Conservation (phyloP, 2,113 vertebrate species). For the Hystrix cristata region DNA sequence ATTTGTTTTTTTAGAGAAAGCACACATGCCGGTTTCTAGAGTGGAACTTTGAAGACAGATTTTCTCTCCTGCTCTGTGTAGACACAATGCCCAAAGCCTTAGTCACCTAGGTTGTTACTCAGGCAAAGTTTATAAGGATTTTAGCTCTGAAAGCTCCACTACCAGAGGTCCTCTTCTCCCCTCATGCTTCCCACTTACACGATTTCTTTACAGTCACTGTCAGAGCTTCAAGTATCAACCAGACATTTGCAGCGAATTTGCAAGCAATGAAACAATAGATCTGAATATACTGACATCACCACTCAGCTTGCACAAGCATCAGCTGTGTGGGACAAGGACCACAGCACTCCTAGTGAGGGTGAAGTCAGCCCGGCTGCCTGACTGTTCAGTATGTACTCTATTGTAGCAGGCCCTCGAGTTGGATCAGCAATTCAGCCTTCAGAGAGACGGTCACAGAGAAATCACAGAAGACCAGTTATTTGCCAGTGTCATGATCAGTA, state of each 20-base stretch:
- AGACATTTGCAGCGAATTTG: not conserved
- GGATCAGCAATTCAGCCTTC: not conserved
- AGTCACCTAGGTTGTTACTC: not conserved
- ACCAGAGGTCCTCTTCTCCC: not conserved
- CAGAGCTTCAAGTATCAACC: not conserved
- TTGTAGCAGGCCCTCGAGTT: too few relatives aligned
- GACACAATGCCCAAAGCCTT: not conserved
- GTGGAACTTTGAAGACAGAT: not conserved
- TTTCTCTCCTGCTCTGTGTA: not conserved
- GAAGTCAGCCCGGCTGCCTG: not conserved
- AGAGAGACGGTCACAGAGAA: not conserved
- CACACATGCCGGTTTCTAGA: not conserved
- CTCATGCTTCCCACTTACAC: not conserved
- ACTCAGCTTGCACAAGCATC: not conserved
- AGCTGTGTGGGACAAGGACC: not conserved
- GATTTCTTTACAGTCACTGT: conserved; percentile 7
- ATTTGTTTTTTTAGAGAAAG: not conserved
- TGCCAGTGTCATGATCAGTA: not conserved
- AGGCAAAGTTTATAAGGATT: not conserved
- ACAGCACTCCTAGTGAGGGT: not conserved
- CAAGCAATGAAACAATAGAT: not conserved
- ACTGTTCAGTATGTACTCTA: not conserved
- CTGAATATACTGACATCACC: not conserved
- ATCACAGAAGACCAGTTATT: not conserved
- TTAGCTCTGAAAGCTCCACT: not conserved